A percentile compares a stretch with the other conserved stretches of the same genome.
Conservation (phyloP, 2,888 invertebrate species). For the Sesamia inferens region DNA sequence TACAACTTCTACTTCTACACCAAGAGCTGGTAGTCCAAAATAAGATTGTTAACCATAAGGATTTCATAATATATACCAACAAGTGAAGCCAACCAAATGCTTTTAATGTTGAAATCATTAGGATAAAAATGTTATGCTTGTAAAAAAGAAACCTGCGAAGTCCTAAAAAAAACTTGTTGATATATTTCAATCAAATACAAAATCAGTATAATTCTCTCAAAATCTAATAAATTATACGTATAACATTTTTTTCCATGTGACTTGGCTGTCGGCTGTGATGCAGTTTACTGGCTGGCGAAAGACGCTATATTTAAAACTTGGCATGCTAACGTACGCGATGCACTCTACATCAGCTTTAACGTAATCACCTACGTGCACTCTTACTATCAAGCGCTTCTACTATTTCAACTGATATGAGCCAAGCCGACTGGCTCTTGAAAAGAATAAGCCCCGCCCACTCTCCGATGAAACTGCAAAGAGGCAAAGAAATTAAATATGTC, state of each 20-base stretch:
- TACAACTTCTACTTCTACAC: not conserved
- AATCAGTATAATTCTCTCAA: constrained; percentile 13
- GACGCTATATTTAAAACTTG: constrained; percentile 83
- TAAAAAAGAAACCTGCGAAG: constrained; percentile 14
- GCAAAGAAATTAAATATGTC: not conserved
- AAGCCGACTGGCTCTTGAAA: constrained; percentile 1
- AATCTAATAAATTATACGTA: constrained; percentile 41
- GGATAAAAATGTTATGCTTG: not conserved
- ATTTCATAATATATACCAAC: not conserved
- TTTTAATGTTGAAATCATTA: not conserved
- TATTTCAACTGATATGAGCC: constrained; percentile 37
- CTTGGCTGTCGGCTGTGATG: constrained; percentile 78
- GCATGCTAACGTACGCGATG: constrained; percentile 73
- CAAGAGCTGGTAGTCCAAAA: not conserved
- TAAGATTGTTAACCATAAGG: not conserved
- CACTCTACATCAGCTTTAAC: constrained; percentile 69
- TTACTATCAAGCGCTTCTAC: constrained; percentile 59
- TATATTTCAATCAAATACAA: constrained; percentile 9
- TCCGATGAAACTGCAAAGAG: not conserved
- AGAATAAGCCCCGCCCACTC: constrained; percentile 6
- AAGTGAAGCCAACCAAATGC: not conserved
- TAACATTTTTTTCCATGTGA: constrained; percentile 72
- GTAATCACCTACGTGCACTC: constrained; percentile 66
- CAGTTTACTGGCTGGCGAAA: constrained; percentile 72
- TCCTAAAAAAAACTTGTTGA: not conserved